phyloP scores from a whole-genome alignment of 2,113 vertebrate genomes.

The Silurus asotus region DNA sequence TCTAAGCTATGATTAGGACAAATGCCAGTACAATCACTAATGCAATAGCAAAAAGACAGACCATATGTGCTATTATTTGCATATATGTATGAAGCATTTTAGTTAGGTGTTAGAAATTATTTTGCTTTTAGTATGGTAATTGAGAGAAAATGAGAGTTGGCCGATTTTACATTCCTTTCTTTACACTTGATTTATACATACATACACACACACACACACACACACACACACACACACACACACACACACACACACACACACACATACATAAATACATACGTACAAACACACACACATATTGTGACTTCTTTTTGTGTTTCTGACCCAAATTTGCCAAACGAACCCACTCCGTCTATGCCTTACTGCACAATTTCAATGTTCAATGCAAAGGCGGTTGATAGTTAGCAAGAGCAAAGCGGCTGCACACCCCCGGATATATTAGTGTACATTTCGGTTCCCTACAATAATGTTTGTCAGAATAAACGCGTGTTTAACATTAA shows the following conservation, averaged over 20 bases:
- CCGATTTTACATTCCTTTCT: neutral
- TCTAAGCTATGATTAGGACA: neutral
- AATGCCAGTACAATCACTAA: neutral
- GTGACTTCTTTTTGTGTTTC: neutral
- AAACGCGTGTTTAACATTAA: neutral
- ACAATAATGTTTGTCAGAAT: neutral
- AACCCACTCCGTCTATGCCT: slow-evolving; percentile 70
- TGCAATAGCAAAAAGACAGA: neutral
- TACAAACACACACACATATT: neutral
- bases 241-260: no score
- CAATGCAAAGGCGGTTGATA: slow-evolving; percentile 86
- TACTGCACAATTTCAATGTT: slow-evolving; percentile 92
- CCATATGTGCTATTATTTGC: neutral
- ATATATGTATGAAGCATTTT: neutral
- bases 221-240: no score
- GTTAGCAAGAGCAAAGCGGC: slow-evolving; percentile 79
- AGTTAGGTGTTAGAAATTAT: neutral
- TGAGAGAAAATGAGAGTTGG: neutral
- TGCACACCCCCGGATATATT: slow-evolving; percentile 79
- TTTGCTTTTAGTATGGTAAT: neutral
- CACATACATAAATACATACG: no score
- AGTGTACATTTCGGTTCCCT: neutral
- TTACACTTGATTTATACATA: neutral
- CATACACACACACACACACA: no score
- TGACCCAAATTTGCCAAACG: slow-evolving; percentile 63